Evolutionary conservation across 2,888 invertebrate species (phyloP).

Genomic region (Eudemis profundana): DNA sequence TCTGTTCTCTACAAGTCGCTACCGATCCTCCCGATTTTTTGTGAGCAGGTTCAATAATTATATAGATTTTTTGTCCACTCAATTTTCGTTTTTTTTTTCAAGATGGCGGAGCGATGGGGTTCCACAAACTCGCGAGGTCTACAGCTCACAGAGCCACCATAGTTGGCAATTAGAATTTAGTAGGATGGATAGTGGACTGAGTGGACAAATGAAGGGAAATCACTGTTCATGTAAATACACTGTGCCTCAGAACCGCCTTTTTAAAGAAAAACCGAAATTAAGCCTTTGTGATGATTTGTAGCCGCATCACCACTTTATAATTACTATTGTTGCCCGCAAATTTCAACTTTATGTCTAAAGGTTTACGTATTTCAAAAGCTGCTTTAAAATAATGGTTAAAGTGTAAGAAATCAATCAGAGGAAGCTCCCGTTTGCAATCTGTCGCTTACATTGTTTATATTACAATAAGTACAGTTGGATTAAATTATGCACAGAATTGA

Average conservation of each 20-base stretch:
- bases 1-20: too few species aligned
- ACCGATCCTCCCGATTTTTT: too few species aligned
- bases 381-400: slow-evolving; percentile 39
- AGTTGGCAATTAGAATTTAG: too few species aligned
- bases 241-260: not conserved
- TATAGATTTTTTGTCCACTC: too few species aligned
- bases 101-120: too few species aligned
- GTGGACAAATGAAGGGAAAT: too few species aligned
- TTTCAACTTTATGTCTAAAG: not conserved
- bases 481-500: too few species aligned
- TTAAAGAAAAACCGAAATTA: slow-evolving; percentile 11
- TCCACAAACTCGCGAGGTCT: too few species aligned
- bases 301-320: slow-evolving; percentile 15
- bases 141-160: too few species aligned
- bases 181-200: too few species aligned
- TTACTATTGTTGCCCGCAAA: not conserved
- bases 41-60: too few species aligned
- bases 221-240: slow-evolving; percentile 1
- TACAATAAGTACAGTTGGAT: slow-evolving; percentile 48
- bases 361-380: not conserved
- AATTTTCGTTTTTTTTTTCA: too few species aligned
- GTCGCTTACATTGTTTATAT: slow-evolving; percentile 52
- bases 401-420: slow-evolving; percentile 53
- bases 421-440: slow-evolving; percentile 61
- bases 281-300: slow-evolving; percentile 18